Conservation (phyloP, 2,888 invertebrate genomes). For the Lordiphosa fenestrarum region DNA sequence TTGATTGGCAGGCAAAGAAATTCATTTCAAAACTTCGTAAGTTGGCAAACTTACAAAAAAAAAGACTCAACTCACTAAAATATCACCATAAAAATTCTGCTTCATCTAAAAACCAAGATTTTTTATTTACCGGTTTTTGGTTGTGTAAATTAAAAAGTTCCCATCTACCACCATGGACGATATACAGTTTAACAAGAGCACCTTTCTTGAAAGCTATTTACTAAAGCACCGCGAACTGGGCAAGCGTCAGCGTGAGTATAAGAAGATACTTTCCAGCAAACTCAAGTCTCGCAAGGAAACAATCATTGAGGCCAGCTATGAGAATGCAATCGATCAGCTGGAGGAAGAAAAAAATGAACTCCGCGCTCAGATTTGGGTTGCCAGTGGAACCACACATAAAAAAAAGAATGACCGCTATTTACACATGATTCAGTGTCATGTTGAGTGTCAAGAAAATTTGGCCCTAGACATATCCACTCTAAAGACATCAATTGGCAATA, state of each 20-base stretch:
- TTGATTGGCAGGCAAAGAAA: no score
- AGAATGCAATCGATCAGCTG: constrained; percentile 70
- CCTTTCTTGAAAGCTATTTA: constrained; percentile 64
- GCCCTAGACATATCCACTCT: constrained; percentile 69
- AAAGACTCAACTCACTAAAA: no score
- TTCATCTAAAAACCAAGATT: not conserved
- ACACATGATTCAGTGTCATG: constrained; percentile 70
- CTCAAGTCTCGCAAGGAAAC: constrained; percentile 72
- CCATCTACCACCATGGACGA: constrained; percentile 29
- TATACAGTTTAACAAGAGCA: constrained; percentile 47
- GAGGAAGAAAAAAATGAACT: constrained; percentile 74
- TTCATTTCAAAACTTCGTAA: no score
- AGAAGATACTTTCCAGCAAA: constrained; percentile 73
- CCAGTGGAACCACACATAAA: constrained; percentile 68
- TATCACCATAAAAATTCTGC: no score
- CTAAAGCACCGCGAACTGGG: constrained; percentile 74
- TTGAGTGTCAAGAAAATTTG: constrained; percentile 76
- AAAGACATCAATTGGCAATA: constrained; percentile 67
- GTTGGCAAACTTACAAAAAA: no score
- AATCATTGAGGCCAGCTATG: constrained; percentile 71
- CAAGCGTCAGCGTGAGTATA: constrained; percentile 77
- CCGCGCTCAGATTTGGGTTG: constrained; percentile 77
- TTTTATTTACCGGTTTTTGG: constrained; percentile 11
- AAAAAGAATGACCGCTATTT: constrained; percentile 60
- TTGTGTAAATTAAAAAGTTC: constrained; percentile 24